Evolutionary conservation across 2,888 invertebrate species (phyloP), one percentile per base, ranked within the genome.

Genomic region (Perithous albicinctus): DNA sequence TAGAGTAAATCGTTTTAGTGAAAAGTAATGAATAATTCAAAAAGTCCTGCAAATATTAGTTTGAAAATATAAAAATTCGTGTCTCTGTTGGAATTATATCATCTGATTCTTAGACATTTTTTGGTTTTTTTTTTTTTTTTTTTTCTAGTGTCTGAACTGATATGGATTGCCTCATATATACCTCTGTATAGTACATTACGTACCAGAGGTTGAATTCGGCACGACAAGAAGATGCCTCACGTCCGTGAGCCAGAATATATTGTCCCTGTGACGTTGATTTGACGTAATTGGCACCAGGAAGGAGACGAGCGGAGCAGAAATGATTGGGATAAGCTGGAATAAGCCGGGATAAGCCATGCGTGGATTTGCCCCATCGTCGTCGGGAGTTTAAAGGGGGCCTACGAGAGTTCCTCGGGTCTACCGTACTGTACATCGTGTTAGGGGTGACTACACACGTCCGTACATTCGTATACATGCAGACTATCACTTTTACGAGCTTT

Each of bases 281-380:
- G 92, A 88, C 89, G 90, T 92, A 92, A 92, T 92, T 92, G 92
- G 91, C 91, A 92, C 91, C 90, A 89, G 91, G 90, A 88, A 89
- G 88, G 88, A 88, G 88, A 84, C 88, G 89, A 88, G 82, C 89
- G 87, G 89, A 90, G 86, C 87, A 88, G 89, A 88, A 92, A 92
- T 92, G 92, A 92, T 92, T 92, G 92, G 92, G 92, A 92, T 92
- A 92, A 92, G 91, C 92, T 85, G 86, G 89, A 88, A 91, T 92
- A 91, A 92, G 90, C 92, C 86, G 87, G 92, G 92, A 92, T 92
- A 91, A 92, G 90, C 92, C 87, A 84, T 82, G 86, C 88, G 86
- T 89, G 89, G 82, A 82, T 82, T 78, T 78, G 66, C 43, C 29
- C 43, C 70, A 61, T 72, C 75, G 70, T 78, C 61, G 70, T 72